These are phyloP conservation scores for Chromis chromis DNA, from an alignment of 2,797 vertebrate species.

Conservation along the genomic window DNA sequence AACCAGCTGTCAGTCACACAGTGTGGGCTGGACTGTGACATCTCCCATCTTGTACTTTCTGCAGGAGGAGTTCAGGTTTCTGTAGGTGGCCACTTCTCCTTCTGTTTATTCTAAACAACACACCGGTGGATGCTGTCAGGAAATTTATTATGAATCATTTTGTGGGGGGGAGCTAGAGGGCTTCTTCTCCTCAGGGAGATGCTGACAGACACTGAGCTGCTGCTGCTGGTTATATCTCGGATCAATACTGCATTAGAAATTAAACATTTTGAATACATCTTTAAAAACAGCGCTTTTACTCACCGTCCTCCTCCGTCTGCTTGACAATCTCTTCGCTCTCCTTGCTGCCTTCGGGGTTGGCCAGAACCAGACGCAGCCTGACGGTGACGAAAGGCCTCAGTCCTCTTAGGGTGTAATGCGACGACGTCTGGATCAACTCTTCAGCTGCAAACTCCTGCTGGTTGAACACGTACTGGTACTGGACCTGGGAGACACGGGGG, in stretches of 20 bases:
- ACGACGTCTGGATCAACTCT: conserved; percentile 94
- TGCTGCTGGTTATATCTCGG: neutral
- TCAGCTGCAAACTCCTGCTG: conserved; percentile 93
- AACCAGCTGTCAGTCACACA: conserved; percentile 19
- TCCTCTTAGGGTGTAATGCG: conserved; percentile 93
- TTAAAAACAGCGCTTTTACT: conserved; percentile 30
- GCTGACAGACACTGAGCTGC: neutral
- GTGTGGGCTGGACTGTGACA: conserved; percentile 1
- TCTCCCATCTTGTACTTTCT: conserved; percentile 1
- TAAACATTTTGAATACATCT: neutral
- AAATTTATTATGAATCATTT: conserved; percentile 10
- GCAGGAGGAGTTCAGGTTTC: neutral
- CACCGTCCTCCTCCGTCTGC: conserved; percentile 95
- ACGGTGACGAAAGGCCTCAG: conserved; percentile 94
- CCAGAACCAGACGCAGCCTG: conserved; percentile 89
- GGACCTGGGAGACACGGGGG: conserved; percentile 74
- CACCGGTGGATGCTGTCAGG: conserved; percentile 6
- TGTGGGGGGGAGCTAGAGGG: neutral
- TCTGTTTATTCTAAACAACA: conserved; percentile 11
- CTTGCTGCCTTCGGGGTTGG: conserved; percentile 94
- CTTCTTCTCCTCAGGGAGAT: conserved; percentile 1
- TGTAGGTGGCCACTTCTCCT: conserved; percentile 1
- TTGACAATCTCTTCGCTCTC: conserved; percentile 96
- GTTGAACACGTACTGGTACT: conserved; percentile 95
- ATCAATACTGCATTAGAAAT: neutral